Evolutionary conservation across 1,140 invertebrate genomes (phyloP).

Genomic region (Ruditapes philippinarum): DNA sequence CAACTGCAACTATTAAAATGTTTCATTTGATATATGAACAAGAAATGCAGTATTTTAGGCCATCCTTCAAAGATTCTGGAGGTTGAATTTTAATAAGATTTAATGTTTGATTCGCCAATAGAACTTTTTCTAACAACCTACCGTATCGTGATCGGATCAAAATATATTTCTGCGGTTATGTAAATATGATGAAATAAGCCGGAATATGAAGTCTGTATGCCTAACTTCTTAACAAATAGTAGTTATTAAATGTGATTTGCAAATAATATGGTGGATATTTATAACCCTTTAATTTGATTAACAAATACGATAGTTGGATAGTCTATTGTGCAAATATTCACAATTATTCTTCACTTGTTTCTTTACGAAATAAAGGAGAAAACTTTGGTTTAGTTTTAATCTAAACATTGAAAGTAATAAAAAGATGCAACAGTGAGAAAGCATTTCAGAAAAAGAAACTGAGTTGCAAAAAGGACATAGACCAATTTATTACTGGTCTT

Average conservation of each 20-base stretch:
- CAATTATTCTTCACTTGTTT: neutral
- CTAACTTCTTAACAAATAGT: neutral
- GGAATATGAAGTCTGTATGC: neutral
- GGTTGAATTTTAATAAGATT: neutral
- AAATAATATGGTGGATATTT: neutral
- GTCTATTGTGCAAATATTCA: neutral
- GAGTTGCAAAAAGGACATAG: too few relatives aligned
- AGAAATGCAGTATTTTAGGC: too few relatives aligned
- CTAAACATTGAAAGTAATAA: neutral
- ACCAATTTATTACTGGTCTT: too few relatives aligned
- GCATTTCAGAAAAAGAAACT: too few relatives aligned
- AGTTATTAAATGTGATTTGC: neutral
- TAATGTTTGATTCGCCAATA: slow-evolving; percentile 10
- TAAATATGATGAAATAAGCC: neutral
- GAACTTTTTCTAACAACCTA: neutral
- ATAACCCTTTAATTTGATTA: slow-evolving; percentile 13
- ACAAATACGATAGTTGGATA: neutral
- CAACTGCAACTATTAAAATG: too few relatives aligned
- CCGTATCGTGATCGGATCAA: neutral
- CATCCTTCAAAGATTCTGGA: neutral
- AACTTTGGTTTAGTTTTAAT: slow-evolving; percentile 45
- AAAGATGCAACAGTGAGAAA: neutral
- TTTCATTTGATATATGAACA: too few relatives aligned
- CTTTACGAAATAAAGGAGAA: neutral
- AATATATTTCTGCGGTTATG: neutral